Evolutionary conservation across 2,888 invertebrate genomes (phyloP), one percentile per base, ranked within the genome.

Genomic region (Molanna angustata): DNA sequence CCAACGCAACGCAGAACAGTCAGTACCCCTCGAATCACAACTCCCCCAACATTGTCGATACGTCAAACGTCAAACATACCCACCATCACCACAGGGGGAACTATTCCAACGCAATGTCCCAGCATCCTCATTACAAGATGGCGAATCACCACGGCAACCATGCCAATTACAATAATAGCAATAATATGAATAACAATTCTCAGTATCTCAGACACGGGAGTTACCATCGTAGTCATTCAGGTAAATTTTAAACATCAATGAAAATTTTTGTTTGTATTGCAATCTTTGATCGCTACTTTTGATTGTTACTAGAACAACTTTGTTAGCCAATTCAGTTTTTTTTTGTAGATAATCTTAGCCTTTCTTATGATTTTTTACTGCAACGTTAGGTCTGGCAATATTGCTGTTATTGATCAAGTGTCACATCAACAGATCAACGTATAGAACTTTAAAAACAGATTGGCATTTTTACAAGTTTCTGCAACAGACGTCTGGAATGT

Each of bases 1-100:
- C 90, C 65, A 84, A 82, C 70, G 82, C 84, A 64, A 70, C 69
- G 64, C 69, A 69, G 64, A 74, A 75, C 64, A 71, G 73, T 63
- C 78, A 78, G 67, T 75, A 75, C 64, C 68, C 69, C 63, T 65
- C 65, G 63, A 66, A 60, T 46, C 61, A 60, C 56, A 61, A 69
- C 66, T 71, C 69, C 67, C 73, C 70, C 66, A 72, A 69, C 64
- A 69, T 69, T 63, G 66, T 69, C 77, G 78, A 68, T 70, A 67
- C 69, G 65, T 65, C 72, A 65, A 76, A 76, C 72, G 79, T 75
- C 76, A 83, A 81, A 68, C 82, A 78, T 74, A 79, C 71, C 66
- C 78, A 78, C 65, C 77, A 76, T 66, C 77, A 78, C 66, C 76
- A 77, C 67, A 71, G 77, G 66, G 74, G 78, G 67, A 79, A 79